These are phyloP conservation scores for Cyanoderma ruficeps DNA, from an alignment of 2,113 vertebrate genomes.

Conservation along the genomic window DNA sequence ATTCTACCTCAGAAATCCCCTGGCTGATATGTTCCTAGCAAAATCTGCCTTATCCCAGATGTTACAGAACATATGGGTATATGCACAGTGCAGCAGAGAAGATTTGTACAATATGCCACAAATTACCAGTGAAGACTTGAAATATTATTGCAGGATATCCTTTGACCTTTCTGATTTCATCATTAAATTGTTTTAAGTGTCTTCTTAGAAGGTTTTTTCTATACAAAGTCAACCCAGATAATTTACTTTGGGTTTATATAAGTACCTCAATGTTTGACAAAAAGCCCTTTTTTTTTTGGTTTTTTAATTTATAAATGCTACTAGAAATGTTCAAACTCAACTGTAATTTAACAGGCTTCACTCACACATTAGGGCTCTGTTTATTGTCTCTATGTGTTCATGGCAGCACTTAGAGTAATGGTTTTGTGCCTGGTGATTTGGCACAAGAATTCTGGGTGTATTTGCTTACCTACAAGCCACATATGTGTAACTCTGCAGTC, in stretches of 20 bases:
- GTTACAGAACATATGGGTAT: constrained; percentile 17
- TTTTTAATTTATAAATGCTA: not conserved
- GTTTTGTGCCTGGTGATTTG: not conserved
- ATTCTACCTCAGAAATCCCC: not conserved
- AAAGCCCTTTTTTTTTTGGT: rapidly evolving
- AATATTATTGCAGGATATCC: not conserved
- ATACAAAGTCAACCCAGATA: not conserved
- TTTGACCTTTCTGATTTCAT: not conserved
- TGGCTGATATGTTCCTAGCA: constrained; percentile 6
- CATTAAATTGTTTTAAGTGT: not conserved
- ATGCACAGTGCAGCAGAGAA: constrained; percentile 40
- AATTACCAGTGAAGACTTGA: constrained; percentile 44
- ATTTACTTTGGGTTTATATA: not conserved
- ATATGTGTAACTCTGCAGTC: not conserved
- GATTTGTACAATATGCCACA: constrained; percentile 49
- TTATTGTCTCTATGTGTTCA: not conserved
- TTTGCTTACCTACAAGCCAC: not conserved
- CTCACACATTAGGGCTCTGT: not conserved
- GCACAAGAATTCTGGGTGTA: not conserved
- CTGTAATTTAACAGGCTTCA: not conserved
- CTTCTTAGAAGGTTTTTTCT: not conserved
- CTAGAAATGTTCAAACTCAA: not conserved
- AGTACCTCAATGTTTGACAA: not conserved
- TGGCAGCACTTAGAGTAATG: not conserved
- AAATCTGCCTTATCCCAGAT: constrained; percentile 66